Percentiles rank a stretch among this genome's conserved stretches.
Conservation (phyloP, 2,888 invertebrate species). For the Piscicola geometra region DNA sequence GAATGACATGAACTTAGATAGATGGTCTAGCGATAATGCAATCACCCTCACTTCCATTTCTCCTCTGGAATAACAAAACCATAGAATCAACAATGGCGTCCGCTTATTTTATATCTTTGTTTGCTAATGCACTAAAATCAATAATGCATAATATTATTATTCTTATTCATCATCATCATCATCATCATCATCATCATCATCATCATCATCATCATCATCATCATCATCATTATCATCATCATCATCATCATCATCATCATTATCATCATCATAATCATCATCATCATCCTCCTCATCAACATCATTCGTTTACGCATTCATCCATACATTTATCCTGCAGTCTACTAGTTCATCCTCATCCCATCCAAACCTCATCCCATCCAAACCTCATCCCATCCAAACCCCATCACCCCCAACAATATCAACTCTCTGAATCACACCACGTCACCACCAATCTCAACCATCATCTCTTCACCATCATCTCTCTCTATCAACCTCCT, state of each 20-base stretch:
- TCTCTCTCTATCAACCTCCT: not conserved
- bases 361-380: too few relatives aligned
- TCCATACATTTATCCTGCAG: not conserved
- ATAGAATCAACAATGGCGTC: too few relatives aligned
- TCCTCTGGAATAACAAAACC: too few relatives aligned
- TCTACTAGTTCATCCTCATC: too few relatives aligned
- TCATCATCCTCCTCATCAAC: not conserved
- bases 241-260: conserved; percentile 20
- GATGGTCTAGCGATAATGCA: too few relatives aligned
- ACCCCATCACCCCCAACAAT: not conserved
- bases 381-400: not conserved
- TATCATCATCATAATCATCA: conserved; percentile 19
- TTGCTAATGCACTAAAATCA: too few relatives aligned
- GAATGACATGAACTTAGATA: too few relatives aligned
- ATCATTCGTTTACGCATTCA: not conserved
- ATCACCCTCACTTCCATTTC: too few relatives aligned
- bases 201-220: conserved; percentile 24
- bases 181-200: conserved; percentile 24
- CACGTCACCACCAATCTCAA: not conserved
- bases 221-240: conserved; percentile 20
- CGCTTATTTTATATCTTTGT: too few relatives aligned
- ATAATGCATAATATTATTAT: too few relatives aligned
- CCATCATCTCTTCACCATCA: not conserved
- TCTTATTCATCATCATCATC: conserved; percentile 24
- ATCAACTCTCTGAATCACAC: not conserved